Conservation (phyloP, 2,888 invertebrate species). For the Aspidapion aeneum region DNA sequence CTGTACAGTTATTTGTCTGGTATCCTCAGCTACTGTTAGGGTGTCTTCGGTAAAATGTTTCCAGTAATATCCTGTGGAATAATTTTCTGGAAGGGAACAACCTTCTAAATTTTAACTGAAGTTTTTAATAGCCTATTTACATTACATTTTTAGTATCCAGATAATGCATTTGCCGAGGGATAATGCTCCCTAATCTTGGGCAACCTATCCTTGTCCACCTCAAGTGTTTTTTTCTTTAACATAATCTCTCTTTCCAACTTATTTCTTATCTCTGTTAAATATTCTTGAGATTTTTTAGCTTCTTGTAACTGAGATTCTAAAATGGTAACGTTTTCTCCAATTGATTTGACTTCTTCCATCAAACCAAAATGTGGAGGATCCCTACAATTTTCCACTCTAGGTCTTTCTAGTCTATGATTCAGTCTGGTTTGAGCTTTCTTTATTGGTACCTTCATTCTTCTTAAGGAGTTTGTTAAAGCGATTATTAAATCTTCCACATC, state of each 20-base stretch:
- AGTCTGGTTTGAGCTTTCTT: constrained; percentile 75
- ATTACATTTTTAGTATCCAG: constrained; percentile 45
- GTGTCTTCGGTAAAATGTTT: constrained; percentile 75
- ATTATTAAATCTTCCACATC: constrained; percentile 71
- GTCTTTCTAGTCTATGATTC: constrained; percentile 68
- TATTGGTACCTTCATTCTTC: constrained; percentile 59
- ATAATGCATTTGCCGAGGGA: neutral
- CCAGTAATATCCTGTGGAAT: constrained; percentile 80
- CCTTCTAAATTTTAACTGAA: no score
- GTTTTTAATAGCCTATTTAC: no score
- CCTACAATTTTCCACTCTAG: constrained; percentile 77
- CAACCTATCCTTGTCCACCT: neutral
- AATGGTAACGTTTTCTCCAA: neutral
- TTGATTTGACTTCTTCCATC: neutral
- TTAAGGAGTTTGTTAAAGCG: constrained; percentile 61
- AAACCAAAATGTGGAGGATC: constrained; percentile 63
- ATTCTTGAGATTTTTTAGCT: neutral
- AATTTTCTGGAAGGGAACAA: constrained; percentile 76
- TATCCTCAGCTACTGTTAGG: constrained; percentile 71
- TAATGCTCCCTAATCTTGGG: neutral
- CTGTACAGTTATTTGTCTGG: constrained; percentile 67
- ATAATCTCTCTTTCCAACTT: neutral
- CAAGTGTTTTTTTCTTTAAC: neutral
- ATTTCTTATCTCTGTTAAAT: neutral
- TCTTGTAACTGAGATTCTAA: neutral